Base-by-base conservation (phyloP, 1,140 invertebrate genomes). In the Tachypleus tridentatus region DNA sequence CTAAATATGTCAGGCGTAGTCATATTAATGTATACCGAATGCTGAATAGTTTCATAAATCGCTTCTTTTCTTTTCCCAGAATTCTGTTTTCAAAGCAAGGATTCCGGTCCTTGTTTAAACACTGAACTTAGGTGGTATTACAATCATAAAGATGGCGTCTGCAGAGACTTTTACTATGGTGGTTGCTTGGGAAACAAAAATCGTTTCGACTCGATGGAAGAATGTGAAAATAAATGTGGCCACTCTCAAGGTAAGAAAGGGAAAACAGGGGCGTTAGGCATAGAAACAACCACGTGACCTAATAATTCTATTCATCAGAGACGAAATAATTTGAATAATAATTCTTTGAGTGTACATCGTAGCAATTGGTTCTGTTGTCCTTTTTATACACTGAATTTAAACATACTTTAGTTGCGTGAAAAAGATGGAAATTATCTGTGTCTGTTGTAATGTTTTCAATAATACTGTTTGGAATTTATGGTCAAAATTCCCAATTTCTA, bases 161-260 rank as follows among this genome's bases (percentile, higher is more conserved):
- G 93, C 75, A 85, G 85, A 65, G 81, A 84, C 69, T 96, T 96
- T 76, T 76, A 81, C 5, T 95, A 88, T 70, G 83, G 85, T 1
- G 91, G 91, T 57, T 95, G 91, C 72, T 84, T 83, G 11, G 89
- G 89, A 57, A 96, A 95, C 75, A 78, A 81, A 60, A 97, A 97
- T 74, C 86, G 88, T 71, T 97, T 92, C 79, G 80, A 82, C 56
- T 81, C 79, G 48, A 78, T 82, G 50, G 83, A 89, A 57, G 84
- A 92, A 71, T 96, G 93, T 78, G 82, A 89, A 69, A 79, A 83
- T 64, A 82, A 84, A 63, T 96, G 93, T 76, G 79, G 81, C 4
- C 76, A 82, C 57, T 82, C 67, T 6, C 67, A 68, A 62, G 67
- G 69, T 70, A 60, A 49, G 57, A 29, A 29, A 29, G 29, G 29